Base-by-base conservation (phyloP, 1,140 invertebrate species). In the Hermatobates lingyangjiaoensis region DNA sequence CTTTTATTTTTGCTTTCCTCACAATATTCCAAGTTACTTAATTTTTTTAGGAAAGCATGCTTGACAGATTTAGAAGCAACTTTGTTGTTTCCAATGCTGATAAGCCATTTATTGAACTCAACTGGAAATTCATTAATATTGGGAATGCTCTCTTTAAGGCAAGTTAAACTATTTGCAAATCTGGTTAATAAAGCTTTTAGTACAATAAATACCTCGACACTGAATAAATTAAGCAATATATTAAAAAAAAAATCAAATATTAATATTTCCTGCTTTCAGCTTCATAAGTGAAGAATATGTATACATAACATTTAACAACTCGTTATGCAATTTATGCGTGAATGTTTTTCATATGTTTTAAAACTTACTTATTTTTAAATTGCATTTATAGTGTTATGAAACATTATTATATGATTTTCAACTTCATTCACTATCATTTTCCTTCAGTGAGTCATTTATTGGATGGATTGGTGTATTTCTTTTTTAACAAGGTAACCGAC, bases 101-200 rank as follows among this genome's bases (percentile, higher is more conserved):
- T 15, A 54, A 71, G 27, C 66, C 79, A 25, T 86, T 91, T 64
- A 74, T 77, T 44, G 92, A 96, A 70, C 79, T 80, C 26, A 59
- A 69, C 1, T 88, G 84, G 78, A 65, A 68, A n/a, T 56, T 65
- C 45, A 56, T 94, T 47, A 62, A 63, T 46, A 83, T 95, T 60
- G 85, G 80, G 55, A 70, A 72, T 50, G 62, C 73, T 53, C 59
- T 64, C 26, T 87, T 87, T 66, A 66, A 77, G 67, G 81, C 83
- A 68, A 62, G 55, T 54, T 23, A 21, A 7, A 5, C 34, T 34
- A 34, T 34, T 15, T 34, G 7, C 28, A 34, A 34, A 34, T 7
- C 7, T 7, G 28, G 15, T 34, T 34, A 34, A 34, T 7, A 34
- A 7, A 7, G 15, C 7, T 15, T 34, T 34, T 34, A 7, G 7